Base-by-base conservation (phyloP, 2,113 vertebrate species). In the Nyctereutes procyonoides region DNA sequence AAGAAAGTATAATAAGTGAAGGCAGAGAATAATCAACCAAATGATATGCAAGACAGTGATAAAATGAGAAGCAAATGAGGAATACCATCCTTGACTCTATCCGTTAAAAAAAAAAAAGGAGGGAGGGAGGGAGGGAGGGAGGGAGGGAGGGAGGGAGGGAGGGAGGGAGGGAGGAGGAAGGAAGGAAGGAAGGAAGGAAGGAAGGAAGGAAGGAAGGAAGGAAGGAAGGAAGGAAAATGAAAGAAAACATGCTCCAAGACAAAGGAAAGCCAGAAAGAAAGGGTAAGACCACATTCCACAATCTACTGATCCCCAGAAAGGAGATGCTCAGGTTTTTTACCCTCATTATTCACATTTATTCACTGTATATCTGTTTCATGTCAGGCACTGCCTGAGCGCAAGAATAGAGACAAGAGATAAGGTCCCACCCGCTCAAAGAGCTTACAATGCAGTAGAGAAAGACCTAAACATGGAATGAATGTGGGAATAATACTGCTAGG, bases 51-150 rank as follows among this genome's bases (percentile, higher is more conserved):
- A 60, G 63, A 51, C 65, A 85, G 43, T 86, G 67, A 86, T 28
- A 93, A 65, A 94, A 90, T 85, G 88, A 38, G 55, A 96, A 96
- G 43, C 58, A 67, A 96, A 93, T 60, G 53, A 92, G 11, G 32
- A 76, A 69, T 14, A 30, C 88, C n/a, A 8, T 76, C 74, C 73
- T 82, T 56, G 60, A 86, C 76, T 60, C 67, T 43, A 43, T 43
- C 43, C 43, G 43, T 43, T 43, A 43, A 43, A 43, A 43, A 43
- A 43, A 43, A 43, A 4, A 1, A 43, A 43, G 38, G 38, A 43
- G 4, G 38, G 4, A 43, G 4, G 38, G 38, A 43, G 4, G 38
- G 38, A 43, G 4, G 38, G 38, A 43, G 38, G 38, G 38, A 43
- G 38, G 38, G 38, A 43, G 4, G 38, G 38, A 43, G 38, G n/a